These are phyloP conservation scores for Corythoichthys intestinalis DNA, from an alignment of 2,113 vertebrate species.

Conservation along the genomic window DNA sequence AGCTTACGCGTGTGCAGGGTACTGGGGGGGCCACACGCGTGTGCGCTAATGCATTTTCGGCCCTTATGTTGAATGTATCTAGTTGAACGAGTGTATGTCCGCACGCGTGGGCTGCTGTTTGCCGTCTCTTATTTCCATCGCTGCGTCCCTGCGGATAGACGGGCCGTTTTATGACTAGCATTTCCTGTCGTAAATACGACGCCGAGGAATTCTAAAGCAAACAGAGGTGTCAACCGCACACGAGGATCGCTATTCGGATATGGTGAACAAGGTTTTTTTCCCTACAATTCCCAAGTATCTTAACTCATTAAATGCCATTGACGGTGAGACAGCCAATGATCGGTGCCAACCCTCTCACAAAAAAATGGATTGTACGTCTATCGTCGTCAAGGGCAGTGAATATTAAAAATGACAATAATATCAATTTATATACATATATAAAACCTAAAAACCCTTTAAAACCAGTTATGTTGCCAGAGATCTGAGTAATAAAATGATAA, in stretches of 20 bases:
- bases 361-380: too few species aligned
- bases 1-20: conserved; percentile 53
- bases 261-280: not conserved
- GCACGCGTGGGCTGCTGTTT: conserved; percentile 30
- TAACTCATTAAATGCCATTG: too few species aligned
- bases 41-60: conserved; percentile 29
- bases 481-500: too few species aligned
- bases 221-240: conserved; percentile 49
- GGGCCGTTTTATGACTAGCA: conserved; percentile 62
- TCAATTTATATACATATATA: too few species aligned
- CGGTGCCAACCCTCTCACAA: too few species aligned
- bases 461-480: too few species aligned
- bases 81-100: conserved; percentile 17
- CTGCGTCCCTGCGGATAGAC: conserved; percentile 51
- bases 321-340: too few species aligned
- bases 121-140: conserved; percentile 43
- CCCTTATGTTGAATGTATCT: not conserved
- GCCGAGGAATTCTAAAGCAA: conserved; percentile 57
- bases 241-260: not conserved
- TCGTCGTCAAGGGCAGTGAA: too few species aligned
- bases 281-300: not conserved
- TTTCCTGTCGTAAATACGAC: conserved; percentile 72
- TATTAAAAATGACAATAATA: too few species aligned
- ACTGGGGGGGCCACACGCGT: conserved; percentile 19
- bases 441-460: too few species aligned